These are phyloP conservation scores for Penaeus japonicus DNA, from an alignment of 1,140 invertebrate genomes.

Conservation along the genomic window DNA sequence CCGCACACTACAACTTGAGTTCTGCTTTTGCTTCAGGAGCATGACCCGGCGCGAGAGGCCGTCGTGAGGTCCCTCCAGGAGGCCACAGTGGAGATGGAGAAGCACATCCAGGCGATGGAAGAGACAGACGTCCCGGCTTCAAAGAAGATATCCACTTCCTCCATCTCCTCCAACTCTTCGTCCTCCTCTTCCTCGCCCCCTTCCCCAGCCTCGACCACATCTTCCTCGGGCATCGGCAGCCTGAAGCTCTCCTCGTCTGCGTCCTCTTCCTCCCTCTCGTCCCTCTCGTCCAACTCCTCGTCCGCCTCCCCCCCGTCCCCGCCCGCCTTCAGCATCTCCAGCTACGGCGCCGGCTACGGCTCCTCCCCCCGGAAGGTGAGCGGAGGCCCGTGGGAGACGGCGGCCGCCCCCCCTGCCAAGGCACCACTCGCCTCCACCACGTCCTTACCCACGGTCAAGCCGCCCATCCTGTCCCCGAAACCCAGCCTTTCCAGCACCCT, in stretches of 20 bases:
- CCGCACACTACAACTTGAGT: too few relatives aligned
- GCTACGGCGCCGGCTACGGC: neutral
- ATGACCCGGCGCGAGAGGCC: constrained; percentile 49
- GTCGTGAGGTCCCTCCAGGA: constrained; percentile 56
- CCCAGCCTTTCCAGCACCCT: neutral
- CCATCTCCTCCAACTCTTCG: neutral
- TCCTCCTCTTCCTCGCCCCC: neutral
- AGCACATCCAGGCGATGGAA: constrained; percentile 50
- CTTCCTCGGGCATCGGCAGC: constrained; percentile 24
- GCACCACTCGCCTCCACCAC: neutral
- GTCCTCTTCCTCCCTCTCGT: constrained; percentile 11
- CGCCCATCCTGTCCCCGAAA: constrained; percentile 18
- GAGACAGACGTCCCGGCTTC: constrained; percentile 26
- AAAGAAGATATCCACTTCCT: neutral
- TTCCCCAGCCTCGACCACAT: neutral
- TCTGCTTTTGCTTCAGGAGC: neutral
- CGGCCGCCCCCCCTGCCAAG: neutral
- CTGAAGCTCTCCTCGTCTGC: neutral
- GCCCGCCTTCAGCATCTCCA: constrained; percentile 31
- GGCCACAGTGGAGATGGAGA: constrained; percentile 57
- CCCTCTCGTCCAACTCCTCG: constrained; percentile 18
- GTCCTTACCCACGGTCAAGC: neutral
- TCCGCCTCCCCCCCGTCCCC: constrained; percentile 16
- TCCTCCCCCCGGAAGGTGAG: neutral
- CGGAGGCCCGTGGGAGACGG: constrained; percentile 10